phyloP scores from a whole-genome alignment of 2,797 vertebrate species.

The Pseudochaenichthys georgianus region DNA sequence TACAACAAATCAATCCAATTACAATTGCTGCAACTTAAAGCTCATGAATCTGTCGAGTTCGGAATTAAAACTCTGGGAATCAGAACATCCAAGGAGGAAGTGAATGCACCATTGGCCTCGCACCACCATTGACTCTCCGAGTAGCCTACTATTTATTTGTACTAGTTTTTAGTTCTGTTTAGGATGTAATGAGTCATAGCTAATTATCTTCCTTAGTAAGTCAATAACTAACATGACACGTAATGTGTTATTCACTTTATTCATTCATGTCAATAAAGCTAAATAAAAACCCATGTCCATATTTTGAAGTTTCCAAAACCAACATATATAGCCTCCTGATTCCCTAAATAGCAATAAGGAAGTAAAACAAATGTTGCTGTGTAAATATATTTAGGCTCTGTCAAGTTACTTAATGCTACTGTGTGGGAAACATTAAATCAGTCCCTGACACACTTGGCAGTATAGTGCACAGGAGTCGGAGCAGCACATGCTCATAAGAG shows the following conservation, averaged over 20 bases:
- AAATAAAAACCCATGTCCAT: neutral
- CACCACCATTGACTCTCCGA: too few relatives aligned
- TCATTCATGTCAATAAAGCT: neutral
- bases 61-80: too few relatives aligned
- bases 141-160: too few relatives aligned
- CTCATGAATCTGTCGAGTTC: too few relatives aligned
- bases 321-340: neutral
- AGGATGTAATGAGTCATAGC: too few relatives aligned
- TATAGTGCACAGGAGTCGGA: slow-evolving; percentile 3
- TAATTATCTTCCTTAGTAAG: neutral
- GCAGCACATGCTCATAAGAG: slow-evolving; percentile 14
- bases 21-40: too few relatives aligned
- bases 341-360: neutral
- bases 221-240: neutral
- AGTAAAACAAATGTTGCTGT: neutral
- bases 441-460: neutral
- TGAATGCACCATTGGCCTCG: too few relatives aligned
- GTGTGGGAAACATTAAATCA: neutral
- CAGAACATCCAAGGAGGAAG: too few relatives aligned
- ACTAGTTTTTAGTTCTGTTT: too few relatives aligned
- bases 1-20: too few relatives aligned
- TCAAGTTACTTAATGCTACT: neutral
- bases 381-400: neutral
- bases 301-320: neutral
- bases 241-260: neutral